Conservation (phyloP, 2,113 vertebrate species). For the Pyxicephalus adspersus region DNA sequence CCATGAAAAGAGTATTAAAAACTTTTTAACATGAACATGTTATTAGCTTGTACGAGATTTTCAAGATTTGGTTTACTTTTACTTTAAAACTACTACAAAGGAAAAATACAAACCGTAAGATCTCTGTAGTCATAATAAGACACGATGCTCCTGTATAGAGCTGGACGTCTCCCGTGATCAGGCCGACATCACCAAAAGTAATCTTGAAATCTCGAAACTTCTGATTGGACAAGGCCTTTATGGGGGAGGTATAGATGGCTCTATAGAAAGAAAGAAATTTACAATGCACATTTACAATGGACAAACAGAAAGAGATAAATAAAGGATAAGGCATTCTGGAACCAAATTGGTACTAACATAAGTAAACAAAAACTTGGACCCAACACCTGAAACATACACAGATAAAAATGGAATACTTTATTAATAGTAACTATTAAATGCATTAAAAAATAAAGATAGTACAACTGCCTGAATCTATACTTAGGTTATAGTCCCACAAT, state of each 20-base stretch:
- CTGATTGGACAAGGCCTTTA: constrained; percentile 94
- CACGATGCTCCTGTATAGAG: constrained; percentile 87
- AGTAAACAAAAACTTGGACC: too few species aligned
- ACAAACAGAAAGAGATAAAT: not conserved
- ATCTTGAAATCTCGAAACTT: constrained; percentile 91
- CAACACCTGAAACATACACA: too few species aligned
- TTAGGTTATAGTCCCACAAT: too few species aligned
- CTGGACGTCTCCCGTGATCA: constrained; percentile 89
- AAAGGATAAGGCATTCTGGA: not conserved
- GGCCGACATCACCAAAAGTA: constrained; percentile 87
- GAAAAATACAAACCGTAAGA: constrained; percentile 78
- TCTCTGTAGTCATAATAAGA: constrained; percentile 95
- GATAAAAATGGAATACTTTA: too few species aligned
- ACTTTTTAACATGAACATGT: too few species aligned
- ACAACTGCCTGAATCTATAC: too few species aligned
- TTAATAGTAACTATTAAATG: too few species aligned
- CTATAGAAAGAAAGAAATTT: constrained; percentile 62
- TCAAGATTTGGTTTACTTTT: too few species aligned
- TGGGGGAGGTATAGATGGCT: constrained; percentile 91
- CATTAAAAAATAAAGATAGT: too few species aligned
- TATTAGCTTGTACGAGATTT: too few species aligned
- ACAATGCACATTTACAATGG: not conserved
- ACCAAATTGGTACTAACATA: too few species aligned
- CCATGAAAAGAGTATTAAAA: too few species aligned
- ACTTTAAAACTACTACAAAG: not conserved